These are phyloP conservation scores for Drosophila subobscura DNA, from an alignment of 1,140 invertebrate species.

Conservation along the genomic window DNA sequence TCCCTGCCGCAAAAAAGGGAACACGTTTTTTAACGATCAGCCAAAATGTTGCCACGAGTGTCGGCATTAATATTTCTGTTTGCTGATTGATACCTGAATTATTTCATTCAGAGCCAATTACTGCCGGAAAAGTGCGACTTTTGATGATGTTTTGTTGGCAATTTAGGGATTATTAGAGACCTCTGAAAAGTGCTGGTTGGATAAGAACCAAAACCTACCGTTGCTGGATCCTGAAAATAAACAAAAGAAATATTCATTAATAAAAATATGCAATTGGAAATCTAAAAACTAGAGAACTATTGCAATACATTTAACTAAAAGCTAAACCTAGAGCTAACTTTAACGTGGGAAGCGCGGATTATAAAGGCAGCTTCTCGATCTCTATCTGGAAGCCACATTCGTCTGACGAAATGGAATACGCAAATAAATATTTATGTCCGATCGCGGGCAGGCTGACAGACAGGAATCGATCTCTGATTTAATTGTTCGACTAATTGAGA, in stretches of 20 bases:
- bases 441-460: slow-evolving; percentile 57
- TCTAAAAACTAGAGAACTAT: neutral
- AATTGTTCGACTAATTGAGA: slow-evolving; percentile 84
- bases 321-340: too few relatives aligned
- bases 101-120: too few relatives aligned
- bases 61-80: too few relatives aligned
- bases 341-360: too few relatives aligned
- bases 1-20: too few relatives aligned
- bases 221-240: slow-evolving; percentile 72
- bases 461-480: slow-evolving; percentile 76
- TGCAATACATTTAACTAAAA: too few relatives aligned
- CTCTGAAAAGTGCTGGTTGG: neutral
- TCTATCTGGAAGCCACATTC: neutral
- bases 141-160: neutral
- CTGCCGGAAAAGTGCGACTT: too few relatives aligned
- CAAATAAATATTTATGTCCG: slow-evolving; percentile 49
- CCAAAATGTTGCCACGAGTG: too few relatives aligned
- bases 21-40: too few relatives aligned
- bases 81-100: too few relatives aligned
- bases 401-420: slow-evolving; percentile 6
- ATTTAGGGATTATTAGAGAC: neutral
- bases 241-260: slow-evolving; percentile 1
- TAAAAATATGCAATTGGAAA: neutral
- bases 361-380: too few relatives aligned
- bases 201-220: slow-evolving; percentile 54